A percentile compares a stretch with the other conserved stretches of the same genome.
Evolutionary conservation across 2,113 vertebrate species (phyloP).

Genomic region (Cynocephalus volans): DNA sequence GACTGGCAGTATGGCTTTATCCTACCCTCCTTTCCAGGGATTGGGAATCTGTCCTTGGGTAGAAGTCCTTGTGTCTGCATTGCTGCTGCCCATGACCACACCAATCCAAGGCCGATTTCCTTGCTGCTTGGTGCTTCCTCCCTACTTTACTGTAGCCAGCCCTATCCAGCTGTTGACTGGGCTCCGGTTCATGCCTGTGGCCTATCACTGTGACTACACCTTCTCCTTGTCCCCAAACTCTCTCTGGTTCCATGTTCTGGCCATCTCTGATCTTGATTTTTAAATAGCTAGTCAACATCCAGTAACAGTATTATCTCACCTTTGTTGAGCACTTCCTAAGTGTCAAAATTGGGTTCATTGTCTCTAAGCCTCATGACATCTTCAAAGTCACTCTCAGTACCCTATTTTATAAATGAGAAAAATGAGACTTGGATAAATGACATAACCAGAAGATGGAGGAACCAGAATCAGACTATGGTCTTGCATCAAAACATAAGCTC

Average conservation of each 20-base stretch:
- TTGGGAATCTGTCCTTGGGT: background rate
- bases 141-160: background rate
- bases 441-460: background rate
- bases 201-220: background rate
- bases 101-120: background rate
- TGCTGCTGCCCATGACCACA: background rate
- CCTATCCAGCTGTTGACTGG: background rate
- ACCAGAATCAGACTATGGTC: background rate
- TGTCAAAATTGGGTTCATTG: background rate
- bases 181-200: background rate
- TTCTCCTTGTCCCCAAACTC: background rate
- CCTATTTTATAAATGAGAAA: background rate
- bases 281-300: background rate
- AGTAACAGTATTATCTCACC: background rate
- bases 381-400: background rate
- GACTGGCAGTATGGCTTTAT: background rate
- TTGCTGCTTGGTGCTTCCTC: background rate
- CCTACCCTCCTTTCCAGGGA: background rate
- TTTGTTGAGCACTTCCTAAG: background rate
- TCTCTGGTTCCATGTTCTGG: background rate
- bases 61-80: background rate
- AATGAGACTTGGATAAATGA: background rate
- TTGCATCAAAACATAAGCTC: background rate
- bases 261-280: background rate
- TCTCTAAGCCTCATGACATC: background rate